Evolutionary conservation across 2,113 vertebrate genomes (phyloP), one percentile per base, ranked within the genome.

Genomic region (Phrynosoma blainvillii): DNA sequence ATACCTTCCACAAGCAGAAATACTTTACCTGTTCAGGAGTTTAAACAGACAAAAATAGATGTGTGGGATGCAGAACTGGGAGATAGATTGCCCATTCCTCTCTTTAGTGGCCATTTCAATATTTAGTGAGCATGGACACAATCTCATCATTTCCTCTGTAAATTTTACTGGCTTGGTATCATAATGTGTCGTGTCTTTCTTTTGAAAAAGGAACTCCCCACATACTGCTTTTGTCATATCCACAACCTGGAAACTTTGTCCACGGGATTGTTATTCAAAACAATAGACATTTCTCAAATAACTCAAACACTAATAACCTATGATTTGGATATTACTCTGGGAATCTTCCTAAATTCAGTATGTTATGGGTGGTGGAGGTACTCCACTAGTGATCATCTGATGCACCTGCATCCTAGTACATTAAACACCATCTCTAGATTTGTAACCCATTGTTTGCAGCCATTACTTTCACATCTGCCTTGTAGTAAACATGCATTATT

Each of bases 401-500:
- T 85, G 40, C 79, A 52, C 74, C 30, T 66, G 42, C 62, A 75
- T 75, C 21, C 42, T 82, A 18, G 65, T 76, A 8, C 70, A 47
- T 88, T 87, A 87, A 81, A 74, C 47, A 47, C 36, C 36, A 36
- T 36, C 36, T 81, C 56, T 47, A 74, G 76, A 82, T 88, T 88
- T 88, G 75, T 16, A 82, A 79, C 42, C 4, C 13, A 66, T 32
- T 73, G 68, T n/a, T 80, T 83, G 80, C 18, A 30, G 42, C 47
- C 10, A 23, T 77, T 77, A 27, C 62, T 21, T 70, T 88, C 71
- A 78, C 80, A 88, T 83, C 80, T 83, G 87, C 62, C 65, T 88
- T 25, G 62, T 42, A 68, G 77, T 88, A 77, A 83, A 54, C 81
- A 88, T 84, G 42, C 65, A 54, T 88, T 77, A 78, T 88, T 78